Conservation (phyloP, 1,140 invertebrate genomes). For the Drosophila leontia region DNA sequence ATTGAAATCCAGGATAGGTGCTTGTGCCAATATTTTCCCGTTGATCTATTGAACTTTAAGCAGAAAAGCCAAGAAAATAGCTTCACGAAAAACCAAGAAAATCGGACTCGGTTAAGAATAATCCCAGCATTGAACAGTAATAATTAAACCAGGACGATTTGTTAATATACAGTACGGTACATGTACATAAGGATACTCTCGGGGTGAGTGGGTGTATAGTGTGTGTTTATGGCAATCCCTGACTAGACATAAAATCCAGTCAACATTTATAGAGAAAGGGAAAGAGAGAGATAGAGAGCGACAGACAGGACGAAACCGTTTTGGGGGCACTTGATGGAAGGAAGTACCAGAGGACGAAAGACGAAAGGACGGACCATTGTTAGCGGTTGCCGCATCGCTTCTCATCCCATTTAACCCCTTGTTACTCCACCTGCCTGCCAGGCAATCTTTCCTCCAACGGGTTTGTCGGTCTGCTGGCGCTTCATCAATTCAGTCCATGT, state of each 20-base stretch:
- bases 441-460: conserved; percentile 33
- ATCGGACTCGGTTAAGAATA: neutral
- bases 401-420: conserved; percentile 4
- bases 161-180: neutral
- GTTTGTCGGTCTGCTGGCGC: conserved; percentile 76
- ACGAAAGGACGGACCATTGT: conserved; percentile 44
- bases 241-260: conserved; percentile 72
- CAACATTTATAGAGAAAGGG: conserved; percentile 56
- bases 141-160: conserved; percentile 12
- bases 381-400: conserved; percentile 23
- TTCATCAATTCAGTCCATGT: conserved; percentile 75
- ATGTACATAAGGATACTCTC: conserved; percentile 10
- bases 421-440: neutral
- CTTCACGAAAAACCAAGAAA: neutral
- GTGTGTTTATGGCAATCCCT: conserved; percentile 70
- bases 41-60: neutral
- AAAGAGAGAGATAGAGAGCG: conserved; percentile 33
- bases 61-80: neutral
- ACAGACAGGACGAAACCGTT: conserved; percentile 51
- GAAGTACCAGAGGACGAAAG: neutral
- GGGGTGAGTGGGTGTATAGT: conserved; percentile 7
- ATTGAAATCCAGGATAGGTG: no score
- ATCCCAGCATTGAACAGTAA: neutral
- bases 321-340: conserved; percentile 43
- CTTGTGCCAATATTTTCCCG: neutral